phyloP scores from a whole-genome alignment of 2,888 invertebrate species.

The Melanophora roralis region DNA sequence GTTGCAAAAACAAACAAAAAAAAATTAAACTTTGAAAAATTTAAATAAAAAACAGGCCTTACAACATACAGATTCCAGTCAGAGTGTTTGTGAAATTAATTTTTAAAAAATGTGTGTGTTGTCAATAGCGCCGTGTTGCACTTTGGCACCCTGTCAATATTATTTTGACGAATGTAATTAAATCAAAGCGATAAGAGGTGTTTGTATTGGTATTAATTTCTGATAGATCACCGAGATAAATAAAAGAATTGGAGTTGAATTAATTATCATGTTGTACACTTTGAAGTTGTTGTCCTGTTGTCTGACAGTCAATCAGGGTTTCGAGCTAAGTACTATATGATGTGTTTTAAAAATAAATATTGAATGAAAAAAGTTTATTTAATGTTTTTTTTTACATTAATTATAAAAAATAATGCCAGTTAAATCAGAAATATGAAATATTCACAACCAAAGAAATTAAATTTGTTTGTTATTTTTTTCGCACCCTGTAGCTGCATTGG shows the following conservation, averaged over 20 bases:
- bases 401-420: too few relatives aligned
- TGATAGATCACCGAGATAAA: conserved; percentile 23
- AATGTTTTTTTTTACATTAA: too few relatives aligned
- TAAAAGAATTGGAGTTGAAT: not conserved
- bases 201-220: conserved; percentile 24
- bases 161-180: conserved; percentile 41
- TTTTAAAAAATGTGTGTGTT: not conserved
- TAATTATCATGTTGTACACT: conserved; percentile 24
- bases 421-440: too few relatives aligned
- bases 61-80: conserved; percentile 1
- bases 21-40: not conserved
- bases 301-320: too few relatives aligned
- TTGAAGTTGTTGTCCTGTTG: conserved; percentile 5
- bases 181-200: conserved; percentile 19
- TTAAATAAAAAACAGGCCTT: conserved; percentile 8
- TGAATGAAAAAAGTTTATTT: too few relatives aligned
- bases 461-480: too few relatives aligned
- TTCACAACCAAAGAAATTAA: too few relatives aligned
- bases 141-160: not conserved
- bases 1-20: conserved; percentile 41
- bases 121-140: not conserved
- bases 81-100: conserved; percentile 10
- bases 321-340: too few relatives aligned
- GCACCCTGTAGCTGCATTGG: too few relatives aligned
- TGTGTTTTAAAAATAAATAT: too few relatives aligned